A percentile compares a stretch with the other conserved stretches of the same genome.
These are phyloP conservation scores for Melinopterus prodromus DNA, from an alignment of 2,888 invertebrate species.

Conservation along the genomic window DNA sequence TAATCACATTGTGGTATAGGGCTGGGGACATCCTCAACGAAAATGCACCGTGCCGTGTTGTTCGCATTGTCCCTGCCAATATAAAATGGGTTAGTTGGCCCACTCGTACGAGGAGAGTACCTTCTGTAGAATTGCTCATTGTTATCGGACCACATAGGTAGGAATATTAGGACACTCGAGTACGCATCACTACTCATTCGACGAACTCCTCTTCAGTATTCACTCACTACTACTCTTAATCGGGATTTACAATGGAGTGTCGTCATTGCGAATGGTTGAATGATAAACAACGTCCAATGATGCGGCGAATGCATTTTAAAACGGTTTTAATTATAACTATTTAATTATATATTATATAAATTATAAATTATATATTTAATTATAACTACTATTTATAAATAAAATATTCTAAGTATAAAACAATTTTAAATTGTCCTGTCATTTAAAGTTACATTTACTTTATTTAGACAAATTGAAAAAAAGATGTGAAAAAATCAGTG, in stretches of 20 bases:
- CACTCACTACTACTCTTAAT: too few species aligned
- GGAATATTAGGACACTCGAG: constrained; percentile 55
- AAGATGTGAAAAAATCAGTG: too few species aligned
- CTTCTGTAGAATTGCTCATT: constrained; percentile 43
- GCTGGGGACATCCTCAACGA: constrained; percentile 11
- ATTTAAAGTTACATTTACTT: too few species aligned
- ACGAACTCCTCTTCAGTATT: not conserved
- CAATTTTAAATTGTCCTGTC: too few species aligned
- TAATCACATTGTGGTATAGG: constrained; percentile 7
- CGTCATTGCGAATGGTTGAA: not conserved
- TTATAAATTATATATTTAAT: too few species aligned
- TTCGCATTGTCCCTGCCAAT: constrained; percentile 30
- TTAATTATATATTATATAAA: too few species aligned
- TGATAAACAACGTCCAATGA: not conserved
- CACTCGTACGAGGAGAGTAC: constrained; percentile 42
- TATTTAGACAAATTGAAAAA: too few species aligned
- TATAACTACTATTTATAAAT: too few species aligned
- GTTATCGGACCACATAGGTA: constrained; percentile 54
- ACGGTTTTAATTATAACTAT: not conserved
- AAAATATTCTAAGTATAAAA: too few species aligned
- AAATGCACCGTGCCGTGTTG: constrained; percentile 21
- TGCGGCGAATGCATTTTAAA: not conserved
- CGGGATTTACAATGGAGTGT: not conserved
- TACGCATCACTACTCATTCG: constrained; percentile 45
- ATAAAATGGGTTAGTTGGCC: constrained; percentile 46